phyloP scores from a whole-genome alignment of 2,113 vertebrate species.

The Strix uralensis region DNA sequence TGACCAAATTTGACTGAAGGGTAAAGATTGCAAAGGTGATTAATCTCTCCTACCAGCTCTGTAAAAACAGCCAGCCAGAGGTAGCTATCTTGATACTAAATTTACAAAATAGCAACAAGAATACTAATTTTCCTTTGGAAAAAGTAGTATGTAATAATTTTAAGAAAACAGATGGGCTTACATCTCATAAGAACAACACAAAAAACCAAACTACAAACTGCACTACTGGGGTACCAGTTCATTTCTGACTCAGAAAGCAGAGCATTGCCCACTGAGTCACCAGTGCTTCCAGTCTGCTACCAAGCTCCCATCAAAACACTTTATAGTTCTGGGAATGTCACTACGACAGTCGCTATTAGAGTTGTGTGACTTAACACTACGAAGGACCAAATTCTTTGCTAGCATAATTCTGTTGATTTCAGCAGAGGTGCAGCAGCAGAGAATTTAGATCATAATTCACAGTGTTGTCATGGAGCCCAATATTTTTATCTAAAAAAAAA shows the following conservation, averaged over 20 bases:
- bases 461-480: neutral
- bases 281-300: neutral
- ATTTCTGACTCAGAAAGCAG: neutral
- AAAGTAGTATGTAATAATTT: neutral
- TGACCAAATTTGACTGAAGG: neutral
- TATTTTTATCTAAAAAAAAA: neutral
- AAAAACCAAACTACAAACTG: neutral
- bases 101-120: neutral
- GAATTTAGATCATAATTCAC: neutral
- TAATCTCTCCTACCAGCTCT: neutral
- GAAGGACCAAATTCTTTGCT: neutral
- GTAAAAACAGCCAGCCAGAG: neutral
- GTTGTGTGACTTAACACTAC: neutral
- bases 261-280: neutral
- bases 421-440: neutral
- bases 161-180: neutral
- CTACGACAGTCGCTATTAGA: neutral
- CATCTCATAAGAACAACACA: neutral
- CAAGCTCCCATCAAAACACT: neutral
- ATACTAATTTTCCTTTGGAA: neutral
- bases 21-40: neutral
- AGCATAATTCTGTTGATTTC: neutral
- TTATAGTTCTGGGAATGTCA: neutral
- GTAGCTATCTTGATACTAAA: neutral
- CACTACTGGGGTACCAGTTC: neutral